Conservation (phyloP, 2,797 vertebrate species). For the Microctenopoma steveboyesi region DNA sequence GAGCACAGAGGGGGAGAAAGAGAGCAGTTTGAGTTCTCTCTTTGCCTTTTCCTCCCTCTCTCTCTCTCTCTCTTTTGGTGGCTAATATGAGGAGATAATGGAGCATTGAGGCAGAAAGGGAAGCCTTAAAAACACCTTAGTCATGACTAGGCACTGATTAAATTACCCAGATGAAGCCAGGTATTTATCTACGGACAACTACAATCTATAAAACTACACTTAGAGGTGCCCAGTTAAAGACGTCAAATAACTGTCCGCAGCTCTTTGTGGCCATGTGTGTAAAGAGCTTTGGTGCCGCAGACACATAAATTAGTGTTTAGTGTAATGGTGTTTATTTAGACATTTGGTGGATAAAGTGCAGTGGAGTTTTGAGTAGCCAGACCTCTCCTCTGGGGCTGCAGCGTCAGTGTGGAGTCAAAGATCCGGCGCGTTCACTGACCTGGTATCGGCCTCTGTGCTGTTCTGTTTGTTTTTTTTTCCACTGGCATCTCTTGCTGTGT, state of each 20-base stretch:
- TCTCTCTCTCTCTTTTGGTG: slow-evolving; percentile 24
- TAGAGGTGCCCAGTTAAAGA: slow-evolving; percentile 50
- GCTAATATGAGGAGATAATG: slow-evolving; percentile 67
- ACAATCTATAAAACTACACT: slow-evolving; percentile 53
- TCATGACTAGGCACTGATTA: slow-evolving; percentile 66
- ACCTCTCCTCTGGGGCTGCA: slow-evolving; percentile 8
- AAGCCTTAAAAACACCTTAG: slow-evolving; percentile 66
- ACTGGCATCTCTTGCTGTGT: not conserved
- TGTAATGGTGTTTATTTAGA: slow-evolving; percentile 16
- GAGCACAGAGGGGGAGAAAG: slow-evolving; percentile 26
- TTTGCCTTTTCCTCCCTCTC: slow-evolving; percentile 16
- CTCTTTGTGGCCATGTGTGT: slow-evolving; percentile 22
- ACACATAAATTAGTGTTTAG: slow-evolving; percentile 13
- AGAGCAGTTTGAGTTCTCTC: slow-evolving; percentile 37
- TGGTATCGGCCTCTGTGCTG: slow-evolving; percentile 8
- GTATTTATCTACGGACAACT: slow-evolving; percentile 60
- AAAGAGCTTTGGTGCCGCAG: not conserved
- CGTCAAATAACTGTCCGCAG: slow-evolving; percentile 45
- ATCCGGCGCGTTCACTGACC: not conserved
- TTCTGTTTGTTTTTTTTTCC: slow-evolving; percentile 5
- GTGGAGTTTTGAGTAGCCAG: slow-evolving; percentile 1
- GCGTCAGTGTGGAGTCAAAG: not conserved
- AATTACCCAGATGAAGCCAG: slow-evolving; percentile 62
- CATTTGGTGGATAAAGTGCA: slow-evolving; percentile 14
- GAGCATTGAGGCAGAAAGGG: slow-evolving; percentile 53